phyloP scores from a whole-genome alignment of 92 coral and sea anemone genomes.

The Galaxea fascicularis region DNA sequence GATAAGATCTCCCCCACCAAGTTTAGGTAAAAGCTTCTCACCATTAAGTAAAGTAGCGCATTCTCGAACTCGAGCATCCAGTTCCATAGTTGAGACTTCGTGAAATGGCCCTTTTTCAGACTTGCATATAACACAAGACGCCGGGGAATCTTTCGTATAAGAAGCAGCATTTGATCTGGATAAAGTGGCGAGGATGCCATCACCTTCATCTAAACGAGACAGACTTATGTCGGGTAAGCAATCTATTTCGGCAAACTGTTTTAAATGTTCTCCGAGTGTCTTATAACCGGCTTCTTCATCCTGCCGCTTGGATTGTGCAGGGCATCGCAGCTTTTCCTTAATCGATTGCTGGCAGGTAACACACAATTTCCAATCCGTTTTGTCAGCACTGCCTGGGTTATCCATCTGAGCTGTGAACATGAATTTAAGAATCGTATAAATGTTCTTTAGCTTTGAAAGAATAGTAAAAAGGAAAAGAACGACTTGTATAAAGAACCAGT shows the following conservation, averaged over 20 bases:
- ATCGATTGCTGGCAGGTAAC: constrained; percentile 49
- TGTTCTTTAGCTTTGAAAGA: constrained; percentile 39
- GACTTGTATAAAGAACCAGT: constrained; percentile 35
- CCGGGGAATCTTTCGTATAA: no score
- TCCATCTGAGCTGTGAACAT: no score
- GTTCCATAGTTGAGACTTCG: no score
- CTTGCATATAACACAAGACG: no score
- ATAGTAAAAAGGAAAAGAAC: constrained; percentile 10
- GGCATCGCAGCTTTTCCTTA: no score
- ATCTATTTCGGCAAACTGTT: constrained; percentile 40
- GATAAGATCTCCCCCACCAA: no score
- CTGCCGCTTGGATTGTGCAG: constrained; percentile 36
- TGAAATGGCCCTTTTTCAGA: no score
- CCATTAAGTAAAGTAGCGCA: no score
- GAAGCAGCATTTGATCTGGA: constrained; percentile 28
- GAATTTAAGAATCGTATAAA: no score
- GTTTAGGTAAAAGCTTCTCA: no score
- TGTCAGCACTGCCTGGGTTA: no score
- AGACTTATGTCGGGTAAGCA: constrained; percentile 22
- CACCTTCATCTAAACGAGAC: constrained; percentile 41
- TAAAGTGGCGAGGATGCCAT: constrained; percentile 49
- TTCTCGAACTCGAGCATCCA: no score
- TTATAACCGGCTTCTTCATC: constrained; percentile 48
- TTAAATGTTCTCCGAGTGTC: constrained; percentile 35
- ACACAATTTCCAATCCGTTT: constrained; percentile 36